Percentiles rank a stretch among this genome's conserved stretches.
Evolutionary conservation across 2,797 vertebrate genomes (phyloP).

Genomic region (Pseudopleuronectes americanus): DNA sequence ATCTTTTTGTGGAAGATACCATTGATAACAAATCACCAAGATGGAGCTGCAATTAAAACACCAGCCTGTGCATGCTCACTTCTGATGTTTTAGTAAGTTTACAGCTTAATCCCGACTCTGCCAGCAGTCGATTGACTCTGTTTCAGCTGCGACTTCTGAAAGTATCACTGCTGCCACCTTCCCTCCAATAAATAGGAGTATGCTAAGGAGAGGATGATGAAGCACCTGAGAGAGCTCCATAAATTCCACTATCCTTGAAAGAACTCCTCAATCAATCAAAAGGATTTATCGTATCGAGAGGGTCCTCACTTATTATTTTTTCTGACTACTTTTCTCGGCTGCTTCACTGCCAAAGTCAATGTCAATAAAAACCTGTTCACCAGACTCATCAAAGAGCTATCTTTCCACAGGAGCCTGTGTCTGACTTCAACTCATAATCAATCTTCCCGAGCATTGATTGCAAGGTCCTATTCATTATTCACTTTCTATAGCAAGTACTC

Average conservation of each 20-base stretch:
- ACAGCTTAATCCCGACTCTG: neutral
- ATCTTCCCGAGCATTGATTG: conserved; percentile 50
- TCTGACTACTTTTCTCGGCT: conserved; percentile 8
- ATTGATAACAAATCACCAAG: neutral
- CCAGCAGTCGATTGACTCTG: neutral
- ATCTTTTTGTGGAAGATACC: neutral
- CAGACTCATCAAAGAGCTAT: conserved; percentile 53
- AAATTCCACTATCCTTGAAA: conserved; percentile 37
- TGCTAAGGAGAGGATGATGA: conserved; percentile 32
- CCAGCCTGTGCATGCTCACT: neutral
- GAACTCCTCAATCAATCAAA: conserved; percentile 39
- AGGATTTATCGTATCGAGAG: conserved; percentile 29
- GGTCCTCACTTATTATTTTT: conserved; percentile 30
- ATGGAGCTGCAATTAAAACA: neutral
- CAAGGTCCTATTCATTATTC: conserved; percentile 61
- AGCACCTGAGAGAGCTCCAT: conserved; percentile 25
- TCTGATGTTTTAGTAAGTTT: conserved; percentile 7
- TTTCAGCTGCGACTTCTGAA: neutral
- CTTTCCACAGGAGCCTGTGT: conserved; percentile 38
- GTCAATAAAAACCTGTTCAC: conserved; percentile 47
- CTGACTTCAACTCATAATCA: conserved; percentile 62
- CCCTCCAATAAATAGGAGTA: conserved; percentile 13
- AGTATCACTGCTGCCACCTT: conserved; percentile 13
- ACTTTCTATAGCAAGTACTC: conserved; percentile 57
- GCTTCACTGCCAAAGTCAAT: conserved; percentile 41